Conservation (phyloP, 1,140 invertebrate genomes). For the Aphelenchoides avenae region DNA sequence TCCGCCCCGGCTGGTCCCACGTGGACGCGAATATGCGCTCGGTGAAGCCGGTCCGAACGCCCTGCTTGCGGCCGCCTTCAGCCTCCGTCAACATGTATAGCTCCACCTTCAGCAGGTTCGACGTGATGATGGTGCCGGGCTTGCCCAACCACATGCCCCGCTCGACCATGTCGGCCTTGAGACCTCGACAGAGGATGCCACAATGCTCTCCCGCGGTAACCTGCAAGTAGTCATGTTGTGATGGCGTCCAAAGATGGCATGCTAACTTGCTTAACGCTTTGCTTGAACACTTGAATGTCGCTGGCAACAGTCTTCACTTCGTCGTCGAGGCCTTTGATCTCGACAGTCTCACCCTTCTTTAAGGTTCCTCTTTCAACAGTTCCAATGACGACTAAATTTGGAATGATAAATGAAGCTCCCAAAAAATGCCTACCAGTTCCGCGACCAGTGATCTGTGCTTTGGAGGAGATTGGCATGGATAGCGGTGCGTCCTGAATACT, state of each 20-base stretch:
- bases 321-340: conserved; percentile 82
- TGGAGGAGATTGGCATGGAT: conserved; percentile 77
- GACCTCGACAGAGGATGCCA: conserved; percentile 72
- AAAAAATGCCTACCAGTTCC: no score
- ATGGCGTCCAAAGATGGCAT: background rate
- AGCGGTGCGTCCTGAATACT: conserved; percentile 70
- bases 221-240: background rate
- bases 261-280: conserved; percentile 45
- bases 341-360: conserved; percentile 86
- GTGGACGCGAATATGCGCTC: conserved; percentile 48
- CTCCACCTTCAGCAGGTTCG: conserved; percentile 71
- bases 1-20: conserved; percentile 44
- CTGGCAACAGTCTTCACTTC: conserved; percentile 69
- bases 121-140: conserved; percentile 66
- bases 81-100: conserved; percentile 74
- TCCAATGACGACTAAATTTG: conserved; percentile 91
- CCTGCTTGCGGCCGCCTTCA: conserved; percentile 66
- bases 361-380: conserved; percentile 75
- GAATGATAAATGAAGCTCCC: no score
- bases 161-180: conserved; percentile 71
- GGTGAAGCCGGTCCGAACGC: conserved; percentile 45
- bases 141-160: conserved; percentile 77
- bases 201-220: conserved; percentile 80
- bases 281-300: conserved; percentile 62
- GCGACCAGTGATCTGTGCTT: conserved; percentile 74